These are phyloP conservation scores for Syritta pipiens DNA, from an alignment of 2,888 invertebrate species.

Conservation along the genomic window DNA sequence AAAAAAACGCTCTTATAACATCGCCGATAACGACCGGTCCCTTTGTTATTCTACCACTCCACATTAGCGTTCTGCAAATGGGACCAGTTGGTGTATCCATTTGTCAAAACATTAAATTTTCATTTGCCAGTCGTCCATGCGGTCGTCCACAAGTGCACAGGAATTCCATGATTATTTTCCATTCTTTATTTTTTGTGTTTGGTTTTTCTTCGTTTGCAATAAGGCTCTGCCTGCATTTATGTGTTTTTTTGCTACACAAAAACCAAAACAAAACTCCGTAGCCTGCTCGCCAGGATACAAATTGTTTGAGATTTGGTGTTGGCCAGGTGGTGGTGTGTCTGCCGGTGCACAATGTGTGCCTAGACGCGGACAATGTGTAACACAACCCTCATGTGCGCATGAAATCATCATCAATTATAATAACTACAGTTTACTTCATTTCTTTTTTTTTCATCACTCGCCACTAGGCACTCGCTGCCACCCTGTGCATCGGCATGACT, in stretches of 20 bases:
- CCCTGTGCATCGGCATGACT: constrained; percentile 26
- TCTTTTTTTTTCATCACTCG: not conserved
- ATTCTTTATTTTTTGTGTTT: not conserved
- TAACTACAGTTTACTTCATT: constrained; percentile 11
- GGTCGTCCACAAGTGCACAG: constrained; percentile 48
- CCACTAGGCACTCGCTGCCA: not conserved
- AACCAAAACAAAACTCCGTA: constrained; percentile 1
- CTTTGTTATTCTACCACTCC: not conserved
- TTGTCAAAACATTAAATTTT: constrained; percentile 59
- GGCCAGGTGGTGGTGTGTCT: constrained; percentile 1
- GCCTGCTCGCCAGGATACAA: constrained; percentile 37
- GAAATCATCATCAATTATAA: constrained; percentile 57
- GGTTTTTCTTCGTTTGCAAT: not conserved
- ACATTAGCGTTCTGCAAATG: not conserved
- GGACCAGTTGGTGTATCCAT: constrained; percentile 41
- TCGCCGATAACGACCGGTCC: not conserved
- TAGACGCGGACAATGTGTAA: constrained; percentile 44
- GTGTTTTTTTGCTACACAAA: not conserved
- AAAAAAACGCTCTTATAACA: too few relatives aligned
- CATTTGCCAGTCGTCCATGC: constrained; percentile 45
- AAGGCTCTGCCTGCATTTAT: constrained; percentile 10
- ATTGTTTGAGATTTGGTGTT: constrained; percentile 46
- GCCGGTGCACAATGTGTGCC: constrained; percentile 31
- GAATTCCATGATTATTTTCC: constrained; percentile 41
- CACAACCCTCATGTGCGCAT: constrained; percentile 41